Evolutionary conservation across 2,797 vertebrate genomes (phyloP).

Genomic region (Myripristis murdjan): DNA sequence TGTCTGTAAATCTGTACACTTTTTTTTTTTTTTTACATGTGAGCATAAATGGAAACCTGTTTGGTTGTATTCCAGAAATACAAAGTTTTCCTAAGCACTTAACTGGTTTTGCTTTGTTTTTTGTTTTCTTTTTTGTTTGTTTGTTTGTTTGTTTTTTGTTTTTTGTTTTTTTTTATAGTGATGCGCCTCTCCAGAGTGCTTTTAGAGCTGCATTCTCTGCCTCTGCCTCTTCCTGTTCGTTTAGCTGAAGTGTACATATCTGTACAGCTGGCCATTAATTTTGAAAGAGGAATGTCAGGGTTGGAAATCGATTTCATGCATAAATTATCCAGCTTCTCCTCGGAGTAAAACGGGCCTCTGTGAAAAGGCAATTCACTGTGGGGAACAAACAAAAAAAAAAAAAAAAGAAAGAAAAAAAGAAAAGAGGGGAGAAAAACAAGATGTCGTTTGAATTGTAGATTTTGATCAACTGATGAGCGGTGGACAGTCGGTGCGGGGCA

Average conservation of each 20-base stretch:
- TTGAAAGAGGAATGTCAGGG: constrained; percentile 8
- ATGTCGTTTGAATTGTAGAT: constrained; percentile 44
- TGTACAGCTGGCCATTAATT: neutral
- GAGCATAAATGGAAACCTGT: too few species aligned
- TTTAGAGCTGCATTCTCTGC: neutral
- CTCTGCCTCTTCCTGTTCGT: neutral
- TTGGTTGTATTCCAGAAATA: too few species aligned
- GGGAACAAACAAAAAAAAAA: too few species aligned
- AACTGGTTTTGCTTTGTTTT: neutral
- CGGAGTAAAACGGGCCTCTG: neutral
- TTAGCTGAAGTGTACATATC: neutral
- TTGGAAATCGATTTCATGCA: neutral
- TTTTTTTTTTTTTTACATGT: too few species aligned
- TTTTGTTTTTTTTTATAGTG: neutral
- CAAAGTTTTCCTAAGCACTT: too few species aligned
- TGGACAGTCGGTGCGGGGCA: constrained; percentile 6
- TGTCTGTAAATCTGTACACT: too few species aligned
- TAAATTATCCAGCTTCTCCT: neutral
- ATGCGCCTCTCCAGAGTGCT: neutral
- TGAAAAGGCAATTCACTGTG: neutral
- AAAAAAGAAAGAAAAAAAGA: too few species aligned
- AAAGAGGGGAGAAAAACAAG: neutral
- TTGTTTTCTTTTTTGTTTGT: neutral
- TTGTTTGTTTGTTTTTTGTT: too few species aligned
- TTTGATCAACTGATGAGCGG: constrained; percentile 19